These are phyloP conservation scores for Calypte anna DNA, from an alignment of 2,113 vertebrate species.

Conservation along the genomic window DNA sequence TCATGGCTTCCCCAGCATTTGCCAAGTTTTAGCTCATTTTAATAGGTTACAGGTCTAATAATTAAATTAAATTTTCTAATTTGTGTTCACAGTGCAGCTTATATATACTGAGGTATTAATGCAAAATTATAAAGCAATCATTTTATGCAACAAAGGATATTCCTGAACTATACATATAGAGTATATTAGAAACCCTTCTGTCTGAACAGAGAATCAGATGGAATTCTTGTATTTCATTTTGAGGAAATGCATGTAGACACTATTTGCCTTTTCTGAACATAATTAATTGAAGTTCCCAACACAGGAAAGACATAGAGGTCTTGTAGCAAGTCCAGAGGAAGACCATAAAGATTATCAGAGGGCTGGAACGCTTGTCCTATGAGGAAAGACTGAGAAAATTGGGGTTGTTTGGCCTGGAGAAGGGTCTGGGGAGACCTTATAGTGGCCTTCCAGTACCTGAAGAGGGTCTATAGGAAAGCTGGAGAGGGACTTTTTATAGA, in stretches of 20 bases:
- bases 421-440: too few relatives aligned
- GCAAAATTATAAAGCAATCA: neutral
- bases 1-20: neutral
- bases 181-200: neutral
- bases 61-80: conserved; percentile 25
- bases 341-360: too few relatives aligned
- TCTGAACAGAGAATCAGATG: neutral
- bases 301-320: too few relatives aligned
- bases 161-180: neutral
- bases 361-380: too few relatives aligned
- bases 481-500: too few relatives aligned
- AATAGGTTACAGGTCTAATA: neutral
- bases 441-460: too few relatives aligned
- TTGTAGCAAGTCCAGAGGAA: too few relatives aligned
- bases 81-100: neutral
- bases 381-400: too few relatives aligned
- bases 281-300: neutral
- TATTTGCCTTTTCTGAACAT: neutral
- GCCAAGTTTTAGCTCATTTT: neutral
- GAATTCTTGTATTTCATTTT: neutral
- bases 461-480: too few relatives aligned
- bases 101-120: neutral
- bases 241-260: neutral
- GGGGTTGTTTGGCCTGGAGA: too few relatives aligned
- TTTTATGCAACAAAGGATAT: neutral